Evolutionary conservation across 2,888 invertebrate species (phyloP).

Genomic region (Cabera pusaria): DNA sequence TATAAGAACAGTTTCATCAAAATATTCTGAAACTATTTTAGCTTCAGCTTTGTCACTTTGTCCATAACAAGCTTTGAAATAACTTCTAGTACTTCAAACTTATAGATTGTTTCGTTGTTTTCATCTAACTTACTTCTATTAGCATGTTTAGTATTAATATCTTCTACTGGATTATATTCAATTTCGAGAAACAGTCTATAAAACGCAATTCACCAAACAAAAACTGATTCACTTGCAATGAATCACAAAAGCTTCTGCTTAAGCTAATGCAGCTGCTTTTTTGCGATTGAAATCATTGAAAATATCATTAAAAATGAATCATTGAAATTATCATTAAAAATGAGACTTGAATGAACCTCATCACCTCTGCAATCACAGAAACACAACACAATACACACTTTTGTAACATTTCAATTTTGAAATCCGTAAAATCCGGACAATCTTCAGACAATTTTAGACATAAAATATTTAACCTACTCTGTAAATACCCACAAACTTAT

Average conservation of each 20-base stretch:
- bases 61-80: conserved; percentile 57
- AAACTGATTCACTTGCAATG: conserved; percentile 6
- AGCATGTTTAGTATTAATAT: conserved; percentile 34
- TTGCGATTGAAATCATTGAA: conserved; percentile 47
- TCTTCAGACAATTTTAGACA: conserved; percentile 4
- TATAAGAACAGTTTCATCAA: too few species aligned
- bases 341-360: too few species aligned
- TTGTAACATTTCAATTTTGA: conserved; percentile 35
- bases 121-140: conserved; percentile 26
- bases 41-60: conserved; percentile 58
- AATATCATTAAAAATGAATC: conserved; percentile 24
- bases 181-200: conserved; percentile 57
- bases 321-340: too few species aligned
- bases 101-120: conserved; percentile 71
- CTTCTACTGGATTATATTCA: conserved; percentile 5
- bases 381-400: conserved; percentile 30
- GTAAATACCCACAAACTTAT: conserved; percentile 12
- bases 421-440: conserved; percentile 66
- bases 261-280: conserved; percentile 72
- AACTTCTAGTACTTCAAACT: conserved; percentile 46
- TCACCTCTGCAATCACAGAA: conserved; percentile 35
- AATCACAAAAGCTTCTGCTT: conserved; percentile 62
- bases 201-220: conserved; percentile 9
- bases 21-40: conserved; percentile 39
- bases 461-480: conserved; percentile 12